phyloP scores from a whole-genome alignment of 2,888 invertebrate genomes.

The Drosophila hamatofila region DNA sequence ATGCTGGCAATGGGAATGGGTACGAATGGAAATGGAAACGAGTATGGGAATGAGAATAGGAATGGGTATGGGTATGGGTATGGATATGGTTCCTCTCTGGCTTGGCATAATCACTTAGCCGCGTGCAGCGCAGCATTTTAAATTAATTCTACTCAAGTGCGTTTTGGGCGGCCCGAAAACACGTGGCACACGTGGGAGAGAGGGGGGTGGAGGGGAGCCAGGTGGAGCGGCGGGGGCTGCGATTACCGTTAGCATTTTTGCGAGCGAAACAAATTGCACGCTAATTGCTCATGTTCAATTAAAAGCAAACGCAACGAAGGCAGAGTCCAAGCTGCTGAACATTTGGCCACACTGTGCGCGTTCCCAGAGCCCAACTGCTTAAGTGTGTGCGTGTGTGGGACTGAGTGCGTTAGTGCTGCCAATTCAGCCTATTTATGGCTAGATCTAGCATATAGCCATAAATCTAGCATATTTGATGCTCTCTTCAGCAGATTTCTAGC shows the following conservation, averaged over 20 bases:
- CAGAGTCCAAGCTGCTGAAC: slow-evolving; percentile 11
- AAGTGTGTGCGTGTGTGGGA: background rate
- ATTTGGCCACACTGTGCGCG: slow-evolving; percentile 51
- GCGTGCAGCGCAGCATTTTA: slow-evolving; percentile 77
- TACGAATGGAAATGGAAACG: slow-evolving; percentile 7
- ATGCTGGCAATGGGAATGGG: slow-evolving; percentile 5
- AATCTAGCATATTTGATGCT: no score
- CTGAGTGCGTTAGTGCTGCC: no score
- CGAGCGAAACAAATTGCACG: slow-evolving; percentile 80
- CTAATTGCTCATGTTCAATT: slow-evolving; percentile 83
- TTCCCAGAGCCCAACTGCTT: slow-evolving; percentile 38
- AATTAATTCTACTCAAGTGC: slow-evolving; percentile 83
- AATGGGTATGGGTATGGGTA: slow-evolving; percentile 6
- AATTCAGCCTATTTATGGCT: no score
- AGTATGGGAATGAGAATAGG: background rate
- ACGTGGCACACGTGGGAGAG: slow-evolving; percentile 59
- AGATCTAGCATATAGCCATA: no score
- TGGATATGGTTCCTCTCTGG: slow-evolving; percentile 28
- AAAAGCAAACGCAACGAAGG: slow-evolving; percentile 58
- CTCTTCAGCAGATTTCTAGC: no score
- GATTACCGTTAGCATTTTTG: slow-evolving; percentile 69
- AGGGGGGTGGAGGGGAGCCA: no score
- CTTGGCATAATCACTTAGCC: slow-evolving; percentile 80
- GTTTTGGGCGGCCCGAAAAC: slow-evolving; percentile 64
- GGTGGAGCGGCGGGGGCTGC: background rate